Base-by-base conservation (phyloP, 2,888 invertebrate species). In the Panorpa germanica region DNA sequence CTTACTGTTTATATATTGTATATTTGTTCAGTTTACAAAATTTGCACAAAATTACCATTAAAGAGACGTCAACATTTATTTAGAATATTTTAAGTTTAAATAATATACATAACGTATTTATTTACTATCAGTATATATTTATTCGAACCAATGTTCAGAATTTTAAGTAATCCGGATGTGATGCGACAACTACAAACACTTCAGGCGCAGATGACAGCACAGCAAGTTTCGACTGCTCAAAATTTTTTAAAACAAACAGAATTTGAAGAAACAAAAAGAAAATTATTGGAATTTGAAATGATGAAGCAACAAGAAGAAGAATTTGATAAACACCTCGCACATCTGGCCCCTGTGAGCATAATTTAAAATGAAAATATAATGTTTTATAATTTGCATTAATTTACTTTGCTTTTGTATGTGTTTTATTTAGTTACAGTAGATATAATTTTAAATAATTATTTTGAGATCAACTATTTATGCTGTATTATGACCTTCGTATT, bases 101-200 rank as follows among this genome's bases (percentile, higher is more conserved):
- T 13, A 20, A 28, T 28, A 19, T 16, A 20, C 28, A 21, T 28
- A 30, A 31, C 9, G 16, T 28, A 24, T 11, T 35, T 22, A 33
- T 29, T 35, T 21, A 18, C 26, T 34, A 22, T 26, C 20, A 23
- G 27, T 28, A 5, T 18, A 17, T 28, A 14, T 7, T 33, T 23
- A 19, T 12, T 14, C 13, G n/a, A n/a, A n/a, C n/a, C n/a, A n/a
- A n/a, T n/a, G n/a, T 60, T 24, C 53, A 75, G 73, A 46, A 63
- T 81, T 40, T 51, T 86, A 31, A 74, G 77, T 29, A 85, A 88
- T 56, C 83, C 85, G 1, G 82, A 88, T 55, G 77, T 93, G 24
- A 61, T 93, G 50, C 64, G 88, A 32, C 90, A 91, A 44, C 59
- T 93, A 28, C 90, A 91, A 48, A 85, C 75, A 11, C 52, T 80